Evolutionary conservation across 2,113 vertebrate genomes (phyloP).

Genomic region (Himantopus leucocephalus): DNA sequence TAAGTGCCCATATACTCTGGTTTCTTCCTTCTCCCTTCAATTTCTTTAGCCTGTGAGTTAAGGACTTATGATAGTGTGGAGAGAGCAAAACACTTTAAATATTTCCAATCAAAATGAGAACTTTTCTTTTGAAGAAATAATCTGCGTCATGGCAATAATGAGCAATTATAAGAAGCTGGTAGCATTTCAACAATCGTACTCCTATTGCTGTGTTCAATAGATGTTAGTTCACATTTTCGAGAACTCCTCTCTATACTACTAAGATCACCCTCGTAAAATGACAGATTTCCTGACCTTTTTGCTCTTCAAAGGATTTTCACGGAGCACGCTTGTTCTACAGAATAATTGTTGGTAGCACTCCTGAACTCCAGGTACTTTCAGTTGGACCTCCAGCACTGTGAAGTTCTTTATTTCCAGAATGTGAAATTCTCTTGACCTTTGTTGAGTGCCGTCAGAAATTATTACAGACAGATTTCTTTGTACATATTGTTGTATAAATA

Average conservation of each 20-base stretch:
- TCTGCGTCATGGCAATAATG: neutral
- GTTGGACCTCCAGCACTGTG: neutral
- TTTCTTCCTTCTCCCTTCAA: neutral
- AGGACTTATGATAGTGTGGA: neutral
- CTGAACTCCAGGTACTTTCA: neutral
- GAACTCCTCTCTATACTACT: neutral
- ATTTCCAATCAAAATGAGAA: neutral
- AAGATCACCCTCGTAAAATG: neutral
- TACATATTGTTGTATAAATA: neutral
- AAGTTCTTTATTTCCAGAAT: neutral
- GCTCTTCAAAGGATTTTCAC: neutral
- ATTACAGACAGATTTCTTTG: neutral
- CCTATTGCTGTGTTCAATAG: neutral
- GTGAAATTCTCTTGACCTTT: constrained; percentile 7
- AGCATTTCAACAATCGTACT: neutral
- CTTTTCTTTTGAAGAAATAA: neutral
- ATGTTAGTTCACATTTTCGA: neutral
- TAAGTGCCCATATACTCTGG: neutral
- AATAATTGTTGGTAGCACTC: neutral
- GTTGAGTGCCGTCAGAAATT: neutral
- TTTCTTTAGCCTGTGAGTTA: neutral
- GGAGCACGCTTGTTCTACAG: fast-evolving
- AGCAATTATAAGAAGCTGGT: neutral
- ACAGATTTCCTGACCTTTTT: constrained; percentile 10
- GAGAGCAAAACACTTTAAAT: neutral